These are phyloP conservation scores for Irena cyanogastra DNA, from an alignment of 2,113 vertebrate genomes.

Conservation along the genomic window DNA sequence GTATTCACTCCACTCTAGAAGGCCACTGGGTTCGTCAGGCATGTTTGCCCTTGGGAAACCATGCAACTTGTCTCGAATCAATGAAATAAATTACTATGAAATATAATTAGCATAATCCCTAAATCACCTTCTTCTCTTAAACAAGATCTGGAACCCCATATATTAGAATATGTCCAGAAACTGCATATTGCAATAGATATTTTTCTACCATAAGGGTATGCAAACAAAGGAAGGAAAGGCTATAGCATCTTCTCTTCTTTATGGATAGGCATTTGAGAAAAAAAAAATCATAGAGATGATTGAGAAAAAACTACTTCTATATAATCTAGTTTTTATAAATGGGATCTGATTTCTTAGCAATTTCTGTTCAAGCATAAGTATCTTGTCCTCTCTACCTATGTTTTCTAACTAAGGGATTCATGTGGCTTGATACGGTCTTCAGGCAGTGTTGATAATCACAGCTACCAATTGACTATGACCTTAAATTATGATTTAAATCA, in stretches of 20 bases:
- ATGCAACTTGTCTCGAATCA: neutral
- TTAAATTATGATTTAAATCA: neutral
- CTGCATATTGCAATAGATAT: rapidly evolving
- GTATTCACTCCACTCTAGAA: neutral
- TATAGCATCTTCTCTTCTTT: neutral
- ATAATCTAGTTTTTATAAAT: neutral
- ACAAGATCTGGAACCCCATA: neutral
- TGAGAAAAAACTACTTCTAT: neutral
- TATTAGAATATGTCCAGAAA: neutral
- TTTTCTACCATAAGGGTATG: neutral
- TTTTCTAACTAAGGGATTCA: neutral
- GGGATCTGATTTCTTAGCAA: neutral
- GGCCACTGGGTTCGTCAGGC: neutral
- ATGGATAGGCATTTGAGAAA: neutral
- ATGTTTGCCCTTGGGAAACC: neutral
- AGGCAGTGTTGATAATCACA: neutral
- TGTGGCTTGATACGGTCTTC: neutral
- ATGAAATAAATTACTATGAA: neutral
- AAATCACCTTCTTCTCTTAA: neutral
- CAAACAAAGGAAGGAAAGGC: neutral
- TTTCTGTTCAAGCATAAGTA: neutral
- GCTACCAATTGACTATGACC: neutral
- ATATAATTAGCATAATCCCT: neutral
- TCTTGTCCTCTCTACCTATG: neutral
- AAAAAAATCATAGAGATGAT: neutral